Percentiles rank a stretch among this genome's conserved stretches.
Evolutionary conservation across 2,113 vertebrate species (phyloP).

Genomic region (Manacus vitellinus): DNA sequence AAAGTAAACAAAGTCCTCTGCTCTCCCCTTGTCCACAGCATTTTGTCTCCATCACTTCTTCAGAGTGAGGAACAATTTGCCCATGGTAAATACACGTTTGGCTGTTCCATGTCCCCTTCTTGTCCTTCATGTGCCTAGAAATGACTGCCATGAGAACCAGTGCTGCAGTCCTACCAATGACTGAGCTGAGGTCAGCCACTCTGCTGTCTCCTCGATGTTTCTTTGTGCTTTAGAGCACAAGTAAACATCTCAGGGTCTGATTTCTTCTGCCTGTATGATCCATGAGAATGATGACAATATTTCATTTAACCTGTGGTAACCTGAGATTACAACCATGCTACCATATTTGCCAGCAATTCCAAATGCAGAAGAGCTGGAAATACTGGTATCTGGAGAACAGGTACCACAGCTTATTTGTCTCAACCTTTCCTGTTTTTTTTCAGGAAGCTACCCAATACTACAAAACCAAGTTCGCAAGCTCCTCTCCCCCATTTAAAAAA

Average conservation of each 20-base stretch:
- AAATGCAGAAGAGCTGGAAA: conserved; percentile 34
- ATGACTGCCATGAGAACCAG: not conserved
- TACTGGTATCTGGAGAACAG: not conserved
- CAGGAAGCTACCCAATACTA: not conserved
- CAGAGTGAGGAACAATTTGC: not conserved
- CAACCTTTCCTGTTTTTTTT: not conserved
- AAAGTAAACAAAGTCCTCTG: not conserved
- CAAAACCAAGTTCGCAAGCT: not conserved
- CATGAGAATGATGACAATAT: not conserved
- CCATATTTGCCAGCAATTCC: not conserved
- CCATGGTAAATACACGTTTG: not conserved
- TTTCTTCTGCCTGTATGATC: not conserved
- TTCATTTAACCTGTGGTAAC: not conserved
- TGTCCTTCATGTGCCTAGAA: not conserved
- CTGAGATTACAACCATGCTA: not conserved
- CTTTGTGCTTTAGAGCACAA: not conserved
- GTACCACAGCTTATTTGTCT: not conserved
- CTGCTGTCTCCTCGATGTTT: not conserved
- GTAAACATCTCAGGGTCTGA: not conserved
- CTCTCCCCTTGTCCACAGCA: not conserved
- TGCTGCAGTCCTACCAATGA: not conserved
- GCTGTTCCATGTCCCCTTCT: not conserved
- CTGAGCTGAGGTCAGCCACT: not conserved
- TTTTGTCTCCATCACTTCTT: not conserved
- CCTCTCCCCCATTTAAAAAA: not conserved